A percentile compares a stretch with the other conserved stretches of the same genome.
phyloP scores from a whole-genome alignment of 2,113 vertebrate species.

The Saccopteryx bilineata region DNA sequence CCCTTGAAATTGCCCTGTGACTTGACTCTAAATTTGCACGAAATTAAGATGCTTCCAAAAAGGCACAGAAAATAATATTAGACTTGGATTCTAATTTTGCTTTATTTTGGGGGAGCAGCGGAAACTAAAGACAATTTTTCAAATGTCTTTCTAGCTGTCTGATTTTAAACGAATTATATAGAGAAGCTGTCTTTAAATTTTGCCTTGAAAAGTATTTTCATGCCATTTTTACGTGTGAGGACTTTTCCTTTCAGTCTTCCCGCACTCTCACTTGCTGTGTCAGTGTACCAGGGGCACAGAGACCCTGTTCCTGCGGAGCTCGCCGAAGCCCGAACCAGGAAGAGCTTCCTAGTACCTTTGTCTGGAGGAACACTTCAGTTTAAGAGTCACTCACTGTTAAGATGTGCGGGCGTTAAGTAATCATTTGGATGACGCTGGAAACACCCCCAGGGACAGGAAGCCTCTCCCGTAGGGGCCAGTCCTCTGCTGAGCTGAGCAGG shows the following conservation, averaged over 20 bases:
- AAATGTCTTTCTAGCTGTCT: not conserved
- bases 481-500: not conserved
- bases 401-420: not conserved
- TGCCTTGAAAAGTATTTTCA: slow-evolving; percentile 28
- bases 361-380: not conserved
- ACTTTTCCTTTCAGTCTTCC: not conserved
- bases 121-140: slow-evolving; percentile 20
- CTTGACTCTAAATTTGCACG: not conserved
- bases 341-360: not conserved
- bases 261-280: not conserved
- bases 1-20: not conserved
- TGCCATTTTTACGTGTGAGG: no score
- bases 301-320: not conserved
- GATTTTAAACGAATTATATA: slow-evolving; percentile 38
- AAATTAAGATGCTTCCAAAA: not conserved
- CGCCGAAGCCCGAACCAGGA: not conserved
- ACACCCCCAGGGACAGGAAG: fast-evolving
- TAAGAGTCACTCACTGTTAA: not conserved
- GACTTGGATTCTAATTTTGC: not conserved
- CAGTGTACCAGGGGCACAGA: not conserved
- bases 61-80: not conserved
- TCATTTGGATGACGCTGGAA: not conserved
- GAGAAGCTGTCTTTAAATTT: not conserved
- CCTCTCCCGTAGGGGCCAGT: not conserved
- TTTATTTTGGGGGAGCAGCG: slow-evolving; percentile 37